These are phyloP conservation scores for Aselliscus stoliczkanus DNA, from an alignment of 2,797 vertebrate species.

Conservation along the genomic window DNA sequence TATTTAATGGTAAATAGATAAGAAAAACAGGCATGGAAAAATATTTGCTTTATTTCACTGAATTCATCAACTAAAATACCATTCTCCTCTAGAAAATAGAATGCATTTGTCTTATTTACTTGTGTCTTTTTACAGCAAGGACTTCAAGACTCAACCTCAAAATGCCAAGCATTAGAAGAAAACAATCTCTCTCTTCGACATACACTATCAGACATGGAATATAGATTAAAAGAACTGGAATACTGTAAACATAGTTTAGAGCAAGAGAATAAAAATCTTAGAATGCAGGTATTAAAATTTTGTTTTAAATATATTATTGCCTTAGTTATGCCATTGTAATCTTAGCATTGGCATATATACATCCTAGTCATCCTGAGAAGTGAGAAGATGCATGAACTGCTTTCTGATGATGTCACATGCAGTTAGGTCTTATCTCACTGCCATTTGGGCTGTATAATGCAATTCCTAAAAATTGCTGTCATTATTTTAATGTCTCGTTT, in stretches of 20 bases:
- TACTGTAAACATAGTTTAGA: conserved; percentile 87
- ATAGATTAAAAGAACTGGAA: conserved; percentile 91
- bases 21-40: not conserved
- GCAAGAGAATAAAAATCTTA: conserved; percentile 91
- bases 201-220: conserved; percentile 85
- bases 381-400: not conserved
- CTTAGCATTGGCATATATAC: not conserved
- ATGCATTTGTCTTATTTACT: conserved; percentile 45
- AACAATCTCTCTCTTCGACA: conserved; percentile 82
- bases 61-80: conserved; percentile 22
- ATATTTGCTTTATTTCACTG: conserved; percentile 1
- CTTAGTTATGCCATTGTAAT: not conserved
- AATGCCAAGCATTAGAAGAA: conserved; percentile 87
- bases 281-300: conserved; percentile 86
- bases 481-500: conserved; percentile 40
- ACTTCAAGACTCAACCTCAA: conserved; percentile 83
- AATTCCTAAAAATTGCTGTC: not conserved
- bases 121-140: conserved; percentile 80
- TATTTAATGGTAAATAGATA: not conserved
- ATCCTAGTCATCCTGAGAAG: not conserved
- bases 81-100: not conserved
- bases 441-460: not conserved
- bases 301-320: not conserved
- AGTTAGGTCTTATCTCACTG: not conserved
- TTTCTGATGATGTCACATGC: not conserved